A percentile compares a stretch with the other conserved stretches of the same genome.
These are phyloP conservation scores for Phalanger gymnotis DNA, from an alignment of 2,797 vertebrate species.

Conservation along the genomic window DNA sequence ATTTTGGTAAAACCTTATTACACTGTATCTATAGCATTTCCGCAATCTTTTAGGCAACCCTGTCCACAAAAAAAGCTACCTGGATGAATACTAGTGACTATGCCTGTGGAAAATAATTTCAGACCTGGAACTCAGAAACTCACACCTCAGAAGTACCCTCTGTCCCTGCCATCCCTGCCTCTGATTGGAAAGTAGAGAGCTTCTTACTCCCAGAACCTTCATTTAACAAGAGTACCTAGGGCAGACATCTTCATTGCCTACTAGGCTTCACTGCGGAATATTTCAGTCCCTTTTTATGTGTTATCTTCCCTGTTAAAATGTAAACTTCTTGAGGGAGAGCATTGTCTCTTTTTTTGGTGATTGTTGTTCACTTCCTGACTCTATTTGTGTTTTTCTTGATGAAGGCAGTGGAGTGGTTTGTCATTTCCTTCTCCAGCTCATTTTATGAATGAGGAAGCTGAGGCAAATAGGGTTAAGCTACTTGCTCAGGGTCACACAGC, in stretches of 20 bases:
- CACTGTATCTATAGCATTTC: neutral
- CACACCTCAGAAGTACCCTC: neutral
- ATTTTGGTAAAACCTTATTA: neutral
- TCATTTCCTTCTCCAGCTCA: too few species aligned
- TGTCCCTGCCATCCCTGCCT: neutral
- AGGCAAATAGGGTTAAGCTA: neutral
- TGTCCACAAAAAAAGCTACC: neutral
- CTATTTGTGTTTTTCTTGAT: too few species aligned
- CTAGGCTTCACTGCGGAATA: too few species aligned
- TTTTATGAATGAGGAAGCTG: too few species aligned
- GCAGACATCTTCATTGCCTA: neutral
- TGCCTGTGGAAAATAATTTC: neutral
- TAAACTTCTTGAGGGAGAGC: neutral
- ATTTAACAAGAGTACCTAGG: neutral
- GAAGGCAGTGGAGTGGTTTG: too few species aligned
- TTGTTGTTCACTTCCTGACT: too few species aligned
- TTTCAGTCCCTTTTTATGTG: too few species aligned
- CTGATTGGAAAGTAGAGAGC: neutral
- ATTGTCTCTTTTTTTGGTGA: neutral
- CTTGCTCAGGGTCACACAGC: neutral
- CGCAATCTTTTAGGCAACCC: neutral
- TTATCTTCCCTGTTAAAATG: neutral
- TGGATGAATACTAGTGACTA: neutral
- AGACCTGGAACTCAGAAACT: neutral
- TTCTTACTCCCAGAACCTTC: neutral